Evolutionary conservation across 2,888 invertebrate species (phyloP), one percentile per base, ranked within the genome.

Genomic region (Caradrina kadenii): DNA sequence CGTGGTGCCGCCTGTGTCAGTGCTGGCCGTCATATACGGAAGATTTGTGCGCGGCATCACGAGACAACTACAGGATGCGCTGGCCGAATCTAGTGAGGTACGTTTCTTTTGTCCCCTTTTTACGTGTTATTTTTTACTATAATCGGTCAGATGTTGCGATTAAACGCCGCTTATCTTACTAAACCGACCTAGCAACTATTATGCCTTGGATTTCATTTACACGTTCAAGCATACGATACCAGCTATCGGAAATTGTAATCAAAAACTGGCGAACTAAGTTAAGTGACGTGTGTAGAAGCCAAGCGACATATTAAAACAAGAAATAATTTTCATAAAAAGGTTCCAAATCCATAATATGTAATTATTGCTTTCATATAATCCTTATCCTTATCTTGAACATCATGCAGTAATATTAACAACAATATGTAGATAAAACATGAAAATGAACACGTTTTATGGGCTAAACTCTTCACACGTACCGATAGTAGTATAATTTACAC

Each of bases 1-100:
- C 64, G 97, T 99, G 35, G 99, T 99, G 22, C 99, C 99, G 1
- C 98, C 99, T 0, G 97, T 99, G 61, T 99, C 98, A 0, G 97
- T 97, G 61, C 91, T 98, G 82, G 99, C 98, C 22, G 97, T 98
- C 8, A 88, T 98, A 19, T 98, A 98, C 88, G 98, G 98, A 0
- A 96, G 98, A 70, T 98, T 98, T 89, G 97, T 99, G 2, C 96
- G 98, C 52, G 97, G 97, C 61, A 98, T 99, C 79, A 98, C 99
- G 0, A 96, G 97, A 74, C 96, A 97, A 85, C 97, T 99, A 65
- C 97, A 98, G 90, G 98, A 98, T 88, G 92, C 96, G 17, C 92
- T 97, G 54, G 98, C 98, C 0, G 93, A 94, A 66, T 92, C 94
- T 59, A 95, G 93, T 81, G 94, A 94, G 89, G 95, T 94, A 86